These are phyloP conservation scores for Varanus salvator DNA, from an alignment of 2,113 vertebrate genomes.

Conservation along the genomic window DNA sequence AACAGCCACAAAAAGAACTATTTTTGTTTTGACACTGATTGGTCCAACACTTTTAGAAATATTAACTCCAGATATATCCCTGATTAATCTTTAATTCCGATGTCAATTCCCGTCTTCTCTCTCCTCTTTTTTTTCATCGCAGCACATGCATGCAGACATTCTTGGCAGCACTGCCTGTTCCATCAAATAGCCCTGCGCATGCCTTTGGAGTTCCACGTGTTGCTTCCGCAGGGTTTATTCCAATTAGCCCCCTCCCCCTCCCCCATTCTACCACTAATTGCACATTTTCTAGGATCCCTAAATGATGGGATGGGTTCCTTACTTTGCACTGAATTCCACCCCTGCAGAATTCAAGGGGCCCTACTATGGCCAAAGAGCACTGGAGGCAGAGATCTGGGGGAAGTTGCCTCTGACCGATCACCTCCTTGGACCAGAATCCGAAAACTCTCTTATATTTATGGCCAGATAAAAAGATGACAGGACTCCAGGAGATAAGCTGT, in stretches of 20 bases:
- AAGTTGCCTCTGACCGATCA: slow-evolving; percentile 43
- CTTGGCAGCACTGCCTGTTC: slow-evolving; percentile 19
- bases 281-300: neutral
- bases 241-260: no score
- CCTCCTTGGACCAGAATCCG: slow-evolving; percentile 32
- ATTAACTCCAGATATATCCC: fast-evolving
- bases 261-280: neutral
- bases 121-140: slow-evolving; percentile 12
- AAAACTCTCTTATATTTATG: slow-evolving; percentile 43
- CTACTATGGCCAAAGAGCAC: slow-evolving; percentile 12
- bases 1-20: slow-evolving; percentile 19
- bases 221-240: neutral
- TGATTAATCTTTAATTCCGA: slow-evolving; percentile 47
- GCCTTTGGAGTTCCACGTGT: neutral
- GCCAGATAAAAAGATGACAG: slow-evolving; percentile 39
- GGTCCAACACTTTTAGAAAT: slow-evolving; percentile 25
- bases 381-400: slow-evolving; percentile 33
- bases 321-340: slow-evolving; percentile 30
- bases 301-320: slow-evolving; percentile 35
- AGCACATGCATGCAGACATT: slow-evolving; percentile 36
- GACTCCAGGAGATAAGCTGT: neutral
- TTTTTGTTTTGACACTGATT: slow-evolving; percentile 18
- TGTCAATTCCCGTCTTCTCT: slow-evolving; percentile 10
- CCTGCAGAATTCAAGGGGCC: slow-evolving; percentile 22
- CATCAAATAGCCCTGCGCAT: slow-evolving; percentile 25